These are phyloP conservation scores for Apotomis turbidana DNA, from an alignment of 2,888 invertebrate species.

Conservation along the genomic window DNA sequence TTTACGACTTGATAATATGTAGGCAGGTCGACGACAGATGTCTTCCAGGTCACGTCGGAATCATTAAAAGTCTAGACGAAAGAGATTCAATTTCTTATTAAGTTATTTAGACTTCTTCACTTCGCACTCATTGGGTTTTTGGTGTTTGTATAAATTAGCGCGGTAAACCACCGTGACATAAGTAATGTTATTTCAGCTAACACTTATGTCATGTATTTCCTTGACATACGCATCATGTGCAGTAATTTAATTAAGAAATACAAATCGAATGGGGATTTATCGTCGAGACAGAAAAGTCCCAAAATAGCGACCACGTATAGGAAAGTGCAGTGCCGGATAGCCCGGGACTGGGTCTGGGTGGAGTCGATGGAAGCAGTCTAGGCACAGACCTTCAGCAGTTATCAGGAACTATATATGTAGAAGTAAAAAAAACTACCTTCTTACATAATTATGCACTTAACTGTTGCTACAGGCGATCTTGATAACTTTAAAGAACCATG, in stretches of 20 bases:
- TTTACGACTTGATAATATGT: background rate
- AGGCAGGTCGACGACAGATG: constrained; percentile 41
- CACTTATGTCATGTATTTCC: background rate
- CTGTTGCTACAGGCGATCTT: background rate
- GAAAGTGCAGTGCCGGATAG: too few species aligned
- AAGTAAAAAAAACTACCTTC: too few species aligned
- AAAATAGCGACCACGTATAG: too few species aligned
- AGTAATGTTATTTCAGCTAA: background rate
- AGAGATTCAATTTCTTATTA: constrained; percentile 61
- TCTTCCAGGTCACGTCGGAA: constrained; percentile 53
- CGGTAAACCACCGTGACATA: background rate
- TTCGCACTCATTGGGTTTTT: constrained; percentile 24
- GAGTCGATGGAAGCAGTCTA: too few species aligned
- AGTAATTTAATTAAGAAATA: too few species aligned
- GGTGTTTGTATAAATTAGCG: constrained; percentile 21
- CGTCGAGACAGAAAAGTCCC: too few species aligned
- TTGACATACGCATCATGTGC: too few species aligned
- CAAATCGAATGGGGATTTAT: too few species aligned
- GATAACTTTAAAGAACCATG: background rate
- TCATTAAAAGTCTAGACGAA: constrained; percentile 68
- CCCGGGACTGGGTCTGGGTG: too few species aligned
- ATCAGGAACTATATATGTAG: too few species aligned
- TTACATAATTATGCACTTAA: too few species aligned
- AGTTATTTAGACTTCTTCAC: constrained; percentile 43
- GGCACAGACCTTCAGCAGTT: too few species aligned